These are phyloP conservation scores for Turdus rufiventris DNA, from an alignment of 2,113 vertebrate species.

Conservation along the genomic window DNA sequence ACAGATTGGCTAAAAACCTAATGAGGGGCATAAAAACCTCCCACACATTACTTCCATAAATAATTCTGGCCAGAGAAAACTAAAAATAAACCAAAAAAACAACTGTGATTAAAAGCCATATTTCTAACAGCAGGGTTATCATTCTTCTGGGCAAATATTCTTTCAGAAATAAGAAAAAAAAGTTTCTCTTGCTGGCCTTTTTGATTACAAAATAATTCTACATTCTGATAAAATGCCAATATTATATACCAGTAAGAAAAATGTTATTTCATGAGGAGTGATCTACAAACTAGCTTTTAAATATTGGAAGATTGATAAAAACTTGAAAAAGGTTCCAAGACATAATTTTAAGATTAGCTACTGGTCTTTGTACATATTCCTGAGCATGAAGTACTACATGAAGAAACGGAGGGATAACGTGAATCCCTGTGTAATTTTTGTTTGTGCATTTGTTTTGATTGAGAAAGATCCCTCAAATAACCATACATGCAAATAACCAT, in stretches of 20 bases:
- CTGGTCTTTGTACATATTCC: neutral
- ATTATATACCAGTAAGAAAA: neutral
- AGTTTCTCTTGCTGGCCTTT: neutral
- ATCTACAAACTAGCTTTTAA: neutral
- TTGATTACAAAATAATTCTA: neutral
- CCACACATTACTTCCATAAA: neutral
- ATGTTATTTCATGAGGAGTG: neutral
- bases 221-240: neutral
- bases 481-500: neutral
- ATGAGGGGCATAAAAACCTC: neutral
- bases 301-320: neutral
- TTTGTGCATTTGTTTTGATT: neutral
- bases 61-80: neutral
- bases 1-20: neutral
- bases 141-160: neutral
- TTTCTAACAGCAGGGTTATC: neutral
- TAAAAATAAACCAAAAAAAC: neutral
- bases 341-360: neutral
- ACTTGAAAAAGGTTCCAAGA: neutral
- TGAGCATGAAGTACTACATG: neutral
- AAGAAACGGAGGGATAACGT: accelerated
- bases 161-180: neutral
- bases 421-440: neutral
- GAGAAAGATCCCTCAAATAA: neutral
- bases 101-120: neutral